Conservation (phyloP, 2,888 invertebrate species). For the Gastrophysa polygoni region DNA sequence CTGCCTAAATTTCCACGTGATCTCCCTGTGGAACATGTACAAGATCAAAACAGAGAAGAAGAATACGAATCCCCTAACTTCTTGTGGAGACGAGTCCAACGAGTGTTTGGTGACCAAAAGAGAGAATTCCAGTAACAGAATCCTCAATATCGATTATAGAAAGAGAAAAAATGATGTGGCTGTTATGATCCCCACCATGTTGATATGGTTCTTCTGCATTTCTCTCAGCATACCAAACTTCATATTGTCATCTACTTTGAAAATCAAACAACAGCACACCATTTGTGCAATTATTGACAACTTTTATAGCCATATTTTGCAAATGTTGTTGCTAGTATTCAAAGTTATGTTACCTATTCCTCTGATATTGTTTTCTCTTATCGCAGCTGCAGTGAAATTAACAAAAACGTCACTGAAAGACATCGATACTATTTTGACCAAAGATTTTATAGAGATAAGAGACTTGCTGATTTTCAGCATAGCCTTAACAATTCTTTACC, state of each 20-base stretch:
- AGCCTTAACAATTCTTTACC: slow-evolving; percentile 45
- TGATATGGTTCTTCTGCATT: slow-evolving; percentile 65
- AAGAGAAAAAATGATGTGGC: slow-evolving; percentile 59
- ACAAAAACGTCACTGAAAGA: slow-evolving; percentile 44
- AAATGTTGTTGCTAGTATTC: slow-evolving; percentile 49
- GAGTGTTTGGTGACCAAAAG: slow-evolving; percentile 49
- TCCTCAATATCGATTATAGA: slow-evolving; percentile 64
- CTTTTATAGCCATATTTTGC: slow-evolving; percentile 56
- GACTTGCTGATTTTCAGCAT: slow-evolving; percentile 48
- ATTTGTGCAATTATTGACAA: slow-evolving; percentile 63
- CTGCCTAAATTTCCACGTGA: slow-evolving; percentile 64
- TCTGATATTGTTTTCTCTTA: slow-evolving; percentile 45
- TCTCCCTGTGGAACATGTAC: slow-evolving; percentile 63
- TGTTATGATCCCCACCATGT: slow-evolving; percentile 62
- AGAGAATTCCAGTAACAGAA: slow-evolving; percentile 57
- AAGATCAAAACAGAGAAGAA: slow-evolving; percentile 56
- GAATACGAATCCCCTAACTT: slow-evolving; percentile 49
- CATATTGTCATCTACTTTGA: slow-evolving; percentile 60
- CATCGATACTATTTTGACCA: slow-evolving; percentile 46
- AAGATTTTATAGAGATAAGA: slow-evolving; percentile 47
- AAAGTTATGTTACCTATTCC: slow-evolving; percentile 47
- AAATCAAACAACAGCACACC: slow-evolving; percentile 52
- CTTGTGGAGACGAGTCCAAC: slow-evolving; percentile 46
- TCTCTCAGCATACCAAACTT: slow-evolving; percentile 68
- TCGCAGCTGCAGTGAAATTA: slow-evolving; percentile 46